phyloP scores from a whole-genome alignment of 2,113 vertebrate species.

The Hemiprocne comata region DNA sequence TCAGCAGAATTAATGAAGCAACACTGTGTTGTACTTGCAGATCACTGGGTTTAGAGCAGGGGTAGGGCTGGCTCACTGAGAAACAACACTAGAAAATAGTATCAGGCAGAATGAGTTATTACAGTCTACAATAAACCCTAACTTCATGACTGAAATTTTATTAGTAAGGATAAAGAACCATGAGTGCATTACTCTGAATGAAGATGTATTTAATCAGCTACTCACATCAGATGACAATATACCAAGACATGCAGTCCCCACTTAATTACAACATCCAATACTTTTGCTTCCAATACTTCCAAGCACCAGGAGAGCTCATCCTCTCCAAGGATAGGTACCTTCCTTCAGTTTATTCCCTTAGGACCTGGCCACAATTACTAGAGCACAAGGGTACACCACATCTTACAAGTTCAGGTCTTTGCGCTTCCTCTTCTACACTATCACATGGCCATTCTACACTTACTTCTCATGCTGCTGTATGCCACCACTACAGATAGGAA shows the following conservation, averaged over 20 bases:
- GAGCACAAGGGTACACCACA: neutral
- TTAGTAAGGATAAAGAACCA: constrained; percentile 33
- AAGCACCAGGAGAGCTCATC: neutral
- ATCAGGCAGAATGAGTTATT: constrained; percentile 36
- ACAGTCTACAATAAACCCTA: neutral
- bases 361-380: neutral
- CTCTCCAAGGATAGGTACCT: neutral
- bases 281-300: neutral
- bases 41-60: neutral
- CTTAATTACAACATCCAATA: neutral
- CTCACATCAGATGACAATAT: neutral
- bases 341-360: neutral
- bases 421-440: neutral
- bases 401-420: neutral
- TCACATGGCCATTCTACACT: neutral
- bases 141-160: constrained; percentile 25
- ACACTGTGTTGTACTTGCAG: neutral
- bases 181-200: neutral
- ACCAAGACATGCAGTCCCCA: neutral
- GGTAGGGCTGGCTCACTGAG: neutral
- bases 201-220: constrained; percentile 11
- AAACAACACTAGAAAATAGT: neutral
- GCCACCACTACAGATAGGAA: neutral
- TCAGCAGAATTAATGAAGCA: constrained; percentile 54
- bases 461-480: neutral